Percentiles rank a stretch among this genome's conserved stretches.
These are phyloP conservation scores for Scelioninae gen. 1 DNA, from an alignment of 2,888 invertebrate genomes.

Conservation along the genomic window DNA sequence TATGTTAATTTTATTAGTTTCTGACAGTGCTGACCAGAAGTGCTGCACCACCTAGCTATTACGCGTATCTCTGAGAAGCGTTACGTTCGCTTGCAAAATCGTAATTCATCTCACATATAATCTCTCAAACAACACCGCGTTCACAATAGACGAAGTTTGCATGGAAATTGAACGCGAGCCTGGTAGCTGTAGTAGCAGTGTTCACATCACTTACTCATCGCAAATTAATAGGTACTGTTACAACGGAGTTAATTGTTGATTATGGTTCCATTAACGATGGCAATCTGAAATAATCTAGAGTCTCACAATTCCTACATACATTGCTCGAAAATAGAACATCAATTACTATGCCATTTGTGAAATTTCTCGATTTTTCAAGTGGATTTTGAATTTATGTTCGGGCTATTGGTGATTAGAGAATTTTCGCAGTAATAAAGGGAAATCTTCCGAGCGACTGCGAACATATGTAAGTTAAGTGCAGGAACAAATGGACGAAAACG, in stretches of 20 bases:
- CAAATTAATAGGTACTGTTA: constrained; percentile 49
- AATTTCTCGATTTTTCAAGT: neutral
- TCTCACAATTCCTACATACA: neutral
- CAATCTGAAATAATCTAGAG: constrained; percentile 18
- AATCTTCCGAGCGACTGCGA: constrained; percentile 8
- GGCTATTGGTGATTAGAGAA: constrained; percentile 1
- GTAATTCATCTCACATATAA: constrained; percentile 57
- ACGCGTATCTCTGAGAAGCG: constrained; percentile 44
- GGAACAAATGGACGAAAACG: constrained; percentile 67
- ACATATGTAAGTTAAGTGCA: constrained; percentile 38
- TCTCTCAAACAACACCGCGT: constrained; percentile 53
- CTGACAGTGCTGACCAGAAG: constrained; percentile 44
- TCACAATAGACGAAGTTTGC: constrained; percentile 60
- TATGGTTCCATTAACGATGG: constrained; percentile 14
- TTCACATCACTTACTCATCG: constrained; percentile 50
- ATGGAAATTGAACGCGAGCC: constrained; percentile 50
- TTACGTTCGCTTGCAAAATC: constrained; percentile 51
- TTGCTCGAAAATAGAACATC: neutral
- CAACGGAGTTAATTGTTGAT: constrained; percentile 30
- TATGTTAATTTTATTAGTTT: constrained; percentile 52
- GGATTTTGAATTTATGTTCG: neutral
- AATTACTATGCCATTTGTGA: neutral
- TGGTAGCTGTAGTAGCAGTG: constrained; percentile 23
- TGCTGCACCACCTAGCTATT: constrained; percentile 40
- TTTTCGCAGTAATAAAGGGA: constrained; percentile 25